A percentile compares a stretch with the other conserved stretches of the same genome.
phyloP scores from a whole-genome alignment of 2,113 vertebrate species.

The Talpa occidentalis region DNA sequence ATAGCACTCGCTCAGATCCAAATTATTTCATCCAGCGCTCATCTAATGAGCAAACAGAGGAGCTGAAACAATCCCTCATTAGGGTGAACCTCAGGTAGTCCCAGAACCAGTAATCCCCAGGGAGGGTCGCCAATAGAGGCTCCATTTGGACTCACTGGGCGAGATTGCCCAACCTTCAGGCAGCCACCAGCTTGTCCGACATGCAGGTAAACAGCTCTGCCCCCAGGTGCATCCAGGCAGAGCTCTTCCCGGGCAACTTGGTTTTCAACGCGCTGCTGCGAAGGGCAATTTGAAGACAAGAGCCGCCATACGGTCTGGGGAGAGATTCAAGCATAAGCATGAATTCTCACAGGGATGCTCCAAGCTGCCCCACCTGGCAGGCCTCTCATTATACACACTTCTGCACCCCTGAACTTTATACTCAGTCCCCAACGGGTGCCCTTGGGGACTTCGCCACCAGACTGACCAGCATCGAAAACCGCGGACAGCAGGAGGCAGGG shows the following conservation, averaged over 20 bases:
- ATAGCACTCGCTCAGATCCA: slow-evolving; percentile 13
- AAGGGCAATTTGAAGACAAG: neutral
- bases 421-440: neutral
- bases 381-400: neutral
- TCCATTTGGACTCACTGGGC: neutral
- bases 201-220: neutral
- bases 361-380: neutral
- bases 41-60: neutral
- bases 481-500: accelerated
- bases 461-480: neutral
- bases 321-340: neutral
- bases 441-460: neutral
- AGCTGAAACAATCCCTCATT: neutral
- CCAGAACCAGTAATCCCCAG: neutral
- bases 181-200: neutral
- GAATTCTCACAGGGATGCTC: neutral
- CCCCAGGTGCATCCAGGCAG: neutral
- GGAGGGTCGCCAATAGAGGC: accelerated
- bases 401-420: neutral
- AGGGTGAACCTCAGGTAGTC: neutral
- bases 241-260: neutral
- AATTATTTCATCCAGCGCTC: neutral
- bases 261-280: neutral
- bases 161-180: neutral
- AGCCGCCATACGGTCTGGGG: neutral